Evolutionary conservation across 2,113 vertebrate species (phyloP).

Genomic region (Pollachius pollachius): DNA sequence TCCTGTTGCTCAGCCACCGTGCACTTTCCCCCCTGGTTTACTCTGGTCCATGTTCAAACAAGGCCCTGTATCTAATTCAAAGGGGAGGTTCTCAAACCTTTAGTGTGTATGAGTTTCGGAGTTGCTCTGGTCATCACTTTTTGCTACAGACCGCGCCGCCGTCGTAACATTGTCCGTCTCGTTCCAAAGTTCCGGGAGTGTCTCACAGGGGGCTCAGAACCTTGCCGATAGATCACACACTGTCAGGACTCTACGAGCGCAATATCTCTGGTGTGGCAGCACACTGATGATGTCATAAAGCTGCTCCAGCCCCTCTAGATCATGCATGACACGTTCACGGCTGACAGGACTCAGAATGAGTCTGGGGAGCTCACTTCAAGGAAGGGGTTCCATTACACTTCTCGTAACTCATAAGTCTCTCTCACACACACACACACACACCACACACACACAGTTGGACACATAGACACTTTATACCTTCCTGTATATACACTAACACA

Average conservation of each 20-base stretch:
- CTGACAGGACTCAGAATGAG: constrained; percentile 57
- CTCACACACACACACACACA: background rate
- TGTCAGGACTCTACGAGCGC: constrained; percentile 16
- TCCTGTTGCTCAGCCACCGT: constrained; percentile 41
- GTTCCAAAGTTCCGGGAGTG: constrained; percentile 41
- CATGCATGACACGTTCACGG: constrained; percentile 70
- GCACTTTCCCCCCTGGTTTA: constrained; percentile 58
- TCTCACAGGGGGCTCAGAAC: constrained; percentile 41
- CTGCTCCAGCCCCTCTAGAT: constrained; percentile 59
- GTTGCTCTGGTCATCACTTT: too few relatives aligned
- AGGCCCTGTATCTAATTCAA: too few relatives aligned
- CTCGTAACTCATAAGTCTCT: constrained; percentile 54
- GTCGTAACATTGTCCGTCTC: too few relatives aligned
- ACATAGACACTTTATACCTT: background rate
- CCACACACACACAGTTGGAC: background rate
- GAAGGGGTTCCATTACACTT: constrained; percentile 57
- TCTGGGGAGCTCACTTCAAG: constrained; percentile 42
- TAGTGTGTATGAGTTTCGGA: too few relatives aligned
- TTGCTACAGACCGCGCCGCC: background rate
- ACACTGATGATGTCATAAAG: constrained; percentile 75
- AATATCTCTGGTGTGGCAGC: constrained; percentile 65
- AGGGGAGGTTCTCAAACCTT: too few relatives aligned
- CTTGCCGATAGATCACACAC: constrained; percentile 41
- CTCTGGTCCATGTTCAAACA: constrained; percentile 7
- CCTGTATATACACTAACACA: background rate